Base-by-base conservation (phyloP, 1,140 invertebrate species). In the Mylabris phalerata region DNA sequence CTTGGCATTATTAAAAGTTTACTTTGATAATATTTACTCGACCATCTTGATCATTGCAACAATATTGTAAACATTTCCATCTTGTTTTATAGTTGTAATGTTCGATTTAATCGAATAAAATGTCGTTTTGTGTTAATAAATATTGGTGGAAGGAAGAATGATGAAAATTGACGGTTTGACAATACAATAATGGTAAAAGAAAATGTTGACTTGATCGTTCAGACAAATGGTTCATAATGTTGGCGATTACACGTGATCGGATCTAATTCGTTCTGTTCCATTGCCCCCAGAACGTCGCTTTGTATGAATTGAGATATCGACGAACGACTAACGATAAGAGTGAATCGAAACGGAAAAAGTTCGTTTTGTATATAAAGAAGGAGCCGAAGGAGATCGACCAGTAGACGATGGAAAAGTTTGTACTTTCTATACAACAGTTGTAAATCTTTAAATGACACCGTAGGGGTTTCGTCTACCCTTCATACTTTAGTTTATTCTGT, bases 371-470 rank as follows among this genome's bases (percentile, higher is more conserved):
- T 32, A 32, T 32, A 32, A 32, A 32, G 32, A 32, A 32, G 7
- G 32, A 32, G 32, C 19, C 4, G 32, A 32, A 56, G 44, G 48
- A 52, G 59, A 52, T 52, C 56, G 52, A 61, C 52, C 50, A 45
- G 43, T 48, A 54, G 49, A 47, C 57, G 59, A 61, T 61, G 50
- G 52, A 61, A 61, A 61, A 61, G 52, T 61, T 61, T 51, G 59
- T 61, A 50, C 50, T 56, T 55, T 57, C 49, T 43, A 49, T 48
- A 55, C 55, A 55, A 52, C 55, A 61, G 59, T 61, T 61, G 54
- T 61, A 61, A 61, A 61, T 61, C 59, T 61, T 61, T 47, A 52
- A 61, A 61, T 55, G 59, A 61, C 59, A 61, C 59, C 59, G 55
- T 42, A 47, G 59, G 32, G 59, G 52, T 50, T 49, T 55, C 51